Evolutionary conservation across 2,888 invertebrate species (phyloP).

Genomic region (Eudasyphora cyanicolor): DNA sequence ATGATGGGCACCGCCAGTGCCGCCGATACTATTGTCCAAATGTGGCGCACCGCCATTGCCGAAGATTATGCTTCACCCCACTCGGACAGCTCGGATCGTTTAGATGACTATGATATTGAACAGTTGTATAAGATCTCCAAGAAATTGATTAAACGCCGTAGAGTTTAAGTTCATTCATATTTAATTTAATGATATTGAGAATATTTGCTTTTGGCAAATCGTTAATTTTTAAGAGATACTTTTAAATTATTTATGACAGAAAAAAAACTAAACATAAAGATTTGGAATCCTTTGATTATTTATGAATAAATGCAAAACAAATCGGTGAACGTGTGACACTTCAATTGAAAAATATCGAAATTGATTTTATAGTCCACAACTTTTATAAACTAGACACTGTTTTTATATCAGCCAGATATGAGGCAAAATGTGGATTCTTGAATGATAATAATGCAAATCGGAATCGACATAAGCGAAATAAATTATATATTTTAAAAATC

Average conservation of each 20-base stretch:
- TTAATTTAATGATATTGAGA: background rate
- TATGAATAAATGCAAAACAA: background rate
- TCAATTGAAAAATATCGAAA: too few relatives aligned
- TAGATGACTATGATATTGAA: slow-evolving; percentile 50
- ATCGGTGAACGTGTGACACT: too few relatives aligned
- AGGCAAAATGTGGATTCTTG: too few relatives aligned
- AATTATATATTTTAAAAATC: too few relatives aligned
- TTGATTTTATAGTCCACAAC: too few relatives aligned
- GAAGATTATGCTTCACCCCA: slow-evolving; percentile 70
- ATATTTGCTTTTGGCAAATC: background rate
- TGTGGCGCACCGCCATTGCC: slow-evolving; percentile 74
- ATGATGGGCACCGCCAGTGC: slow-evolving; percentile 51
- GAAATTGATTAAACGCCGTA: slow-evolving; percentile 37
- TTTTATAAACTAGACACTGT: too few relatives aligned
- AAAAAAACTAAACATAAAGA: background rate
- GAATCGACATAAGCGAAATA: too few relatives aligned
- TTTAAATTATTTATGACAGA: slow-evolving; percentile 54
- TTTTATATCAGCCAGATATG: too few relatives aligned
- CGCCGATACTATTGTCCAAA: slow-evolving; percentile 69
- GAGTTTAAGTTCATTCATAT: slow-evolving; percentile 5
- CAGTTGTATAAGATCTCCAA: slow-evolving; percentile 44
- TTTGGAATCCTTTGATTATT: background rate
- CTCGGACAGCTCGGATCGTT: slow-evolving; percentile 10
- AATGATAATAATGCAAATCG: too few relatives aligned
- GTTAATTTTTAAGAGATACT: slow-evolving; percentile 36